Conservation (phyloP, 2,888 invertebrate genomes). For the Rotaria sp. region DNA sequence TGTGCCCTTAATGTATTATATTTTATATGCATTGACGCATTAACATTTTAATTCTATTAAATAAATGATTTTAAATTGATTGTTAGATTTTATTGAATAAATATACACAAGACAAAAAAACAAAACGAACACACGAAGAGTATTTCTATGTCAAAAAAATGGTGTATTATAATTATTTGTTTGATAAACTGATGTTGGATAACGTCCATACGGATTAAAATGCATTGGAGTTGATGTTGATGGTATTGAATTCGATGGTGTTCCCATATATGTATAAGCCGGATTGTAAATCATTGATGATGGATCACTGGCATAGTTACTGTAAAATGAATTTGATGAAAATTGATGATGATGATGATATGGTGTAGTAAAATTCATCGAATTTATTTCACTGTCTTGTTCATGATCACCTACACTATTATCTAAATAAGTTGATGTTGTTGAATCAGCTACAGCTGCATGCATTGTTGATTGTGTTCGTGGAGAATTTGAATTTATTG, state of each 20-base stretch:
- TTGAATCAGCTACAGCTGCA: neutral
- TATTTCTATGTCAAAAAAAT: neutral
- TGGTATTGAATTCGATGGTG: neutral
- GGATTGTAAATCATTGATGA: conserved; percentile 7
- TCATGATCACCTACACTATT: neutral
- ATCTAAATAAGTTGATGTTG: neutral
- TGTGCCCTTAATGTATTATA: neutral
- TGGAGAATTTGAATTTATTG: neutral
- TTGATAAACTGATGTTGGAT: neutral
- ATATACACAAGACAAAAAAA: neutral
- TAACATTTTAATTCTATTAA: neutral
- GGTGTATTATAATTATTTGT: neutral
- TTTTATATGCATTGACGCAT: neutral
- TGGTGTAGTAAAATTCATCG: neutral
- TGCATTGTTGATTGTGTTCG: neutral
- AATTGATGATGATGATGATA: neutral
- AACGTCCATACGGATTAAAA: neutral
- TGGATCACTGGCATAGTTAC: neutral
- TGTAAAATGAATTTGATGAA: neutral
- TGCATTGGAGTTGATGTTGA: conserved; percentile 2
- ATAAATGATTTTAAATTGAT: neutral
- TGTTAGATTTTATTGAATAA: conserved; percentile 18
- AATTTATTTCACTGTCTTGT: neutral
- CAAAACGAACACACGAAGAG: neutral
- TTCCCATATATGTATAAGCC: neutral